Percentiles rank a stretch among this genome's conserved stretches.
Conservation (phyloP, 2,113 vertebrate genomes). For the Manacus vitellinus region DNA sequence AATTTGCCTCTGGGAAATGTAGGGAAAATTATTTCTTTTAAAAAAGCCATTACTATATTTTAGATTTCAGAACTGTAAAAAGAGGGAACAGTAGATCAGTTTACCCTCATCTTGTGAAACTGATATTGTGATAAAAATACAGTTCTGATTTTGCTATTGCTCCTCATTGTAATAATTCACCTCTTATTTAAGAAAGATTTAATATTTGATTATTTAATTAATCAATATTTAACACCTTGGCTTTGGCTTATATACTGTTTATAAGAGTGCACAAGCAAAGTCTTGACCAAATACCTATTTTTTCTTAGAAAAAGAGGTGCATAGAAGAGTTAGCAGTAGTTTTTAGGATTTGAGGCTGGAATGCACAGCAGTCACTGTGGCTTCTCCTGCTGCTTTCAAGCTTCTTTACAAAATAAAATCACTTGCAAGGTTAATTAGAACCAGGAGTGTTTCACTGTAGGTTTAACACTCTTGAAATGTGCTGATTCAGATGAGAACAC, state of each 20-base stretch:
- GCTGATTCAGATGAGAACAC: constrained; percentile 12
- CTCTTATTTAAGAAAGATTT: not conserved
- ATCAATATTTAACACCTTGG: not conserved
- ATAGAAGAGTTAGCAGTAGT: not conserved
- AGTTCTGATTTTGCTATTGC: not conserved
- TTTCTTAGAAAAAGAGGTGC: not conserved
- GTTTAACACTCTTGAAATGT: not conserved
- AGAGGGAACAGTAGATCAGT: not conserved
- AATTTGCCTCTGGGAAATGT: not conserved
- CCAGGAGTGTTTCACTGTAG: not conserved
- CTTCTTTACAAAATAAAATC: not conserved
- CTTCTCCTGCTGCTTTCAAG: not conserved
- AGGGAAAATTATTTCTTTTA: not conserved
- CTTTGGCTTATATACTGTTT: not conserved
- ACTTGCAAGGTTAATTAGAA: constrained; percentile 7
- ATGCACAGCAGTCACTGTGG: rapidly evolving
- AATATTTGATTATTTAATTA: no score
- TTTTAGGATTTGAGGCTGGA: not conserved
- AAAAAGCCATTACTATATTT: not conserved
- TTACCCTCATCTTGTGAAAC: not conserved
- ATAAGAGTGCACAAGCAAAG: not conserved
- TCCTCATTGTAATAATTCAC: not conserved
- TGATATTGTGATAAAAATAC: not conserved
- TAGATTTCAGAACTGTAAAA: not conserved
- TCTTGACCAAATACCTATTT: not conserved